Percentiles rank a stretch among this genome's conserved stretches.
These are phyloP conservation scores for Nemotelus pantherinus DNA, from an alignment of 2,888 invertebrate genomes.

Conservation along the genomic window DNA sequence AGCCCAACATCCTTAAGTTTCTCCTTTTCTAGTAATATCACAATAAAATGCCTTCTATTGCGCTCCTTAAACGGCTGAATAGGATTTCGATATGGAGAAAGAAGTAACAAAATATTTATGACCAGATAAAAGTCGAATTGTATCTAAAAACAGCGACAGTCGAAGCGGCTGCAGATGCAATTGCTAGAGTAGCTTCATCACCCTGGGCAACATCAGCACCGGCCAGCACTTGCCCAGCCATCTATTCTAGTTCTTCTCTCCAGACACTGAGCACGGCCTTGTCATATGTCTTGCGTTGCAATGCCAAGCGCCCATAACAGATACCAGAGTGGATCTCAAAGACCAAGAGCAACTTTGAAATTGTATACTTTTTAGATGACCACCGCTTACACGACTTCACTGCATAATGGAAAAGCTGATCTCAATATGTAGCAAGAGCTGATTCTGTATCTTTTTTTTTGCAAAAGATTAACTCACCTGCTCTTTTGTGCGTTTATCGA, in stretches of 20 bases:
- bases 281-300: slow-evolving; percentile 44
- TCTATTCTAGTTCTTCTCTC: slow-evolving; percentile 36
- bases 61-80: slow-evolving; percentile 41
- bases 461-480: slow-evolving; percentile 17
- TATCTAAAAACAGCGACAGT: background rate
- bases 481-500: background rate
- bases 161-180: background rate
- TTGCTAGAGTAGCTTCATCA: too few species aligned
- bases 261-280: slow-evolving; percentile 41
- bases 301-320: slow-evolving; percentile 39
- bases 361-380: slow-evolving; percentile 43
- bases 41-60: slow-evolving; percentile 36
- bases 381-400: slow-evolving; percentile 4
- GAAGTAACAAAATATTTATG: slow-evolving; percentile 25
- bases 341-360: slow-evolving; percentile 44
- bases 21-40: slow-evolving; percentile 19
- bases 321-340: slow-evolving; percentile 34
- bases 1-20: slow-evolving; percentile 1
- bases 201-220: too few species aligned
- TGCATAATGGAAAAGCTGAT: slow-evolving; percentile 4
- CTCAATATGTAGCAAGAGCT: background rate
- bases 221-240: background rate
- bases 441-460: background rate
- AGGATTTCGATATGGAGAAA: slow-evolving; percentile 28
- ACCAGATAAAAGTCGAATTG: slow-evolving; percentile 13